Conservation (phyloP, 1,140 invertebrate genomes). For the Stegodyphus dumicola region DNA sequence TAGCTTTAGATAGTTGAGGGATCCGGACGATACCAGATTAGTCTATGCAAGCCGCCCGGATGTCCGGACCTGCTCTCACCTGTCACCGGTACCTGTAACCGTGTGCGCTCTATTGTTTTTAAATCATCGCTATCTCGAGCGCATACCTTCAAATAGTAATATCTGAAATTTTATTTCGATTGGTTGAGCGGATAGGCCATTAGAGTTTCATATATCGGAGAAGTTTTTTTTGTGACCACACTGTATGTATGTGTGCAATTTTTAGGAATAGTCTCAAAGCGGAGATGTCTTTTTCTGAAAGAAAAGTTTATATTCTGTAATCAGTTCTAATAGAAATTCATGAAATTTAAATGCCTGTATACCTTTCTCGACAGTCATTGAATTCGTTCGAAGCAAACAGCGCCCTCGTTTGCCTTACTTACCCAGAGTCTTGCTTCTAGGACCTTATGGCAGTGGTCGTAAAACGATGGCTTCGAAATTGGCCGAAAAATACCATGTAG, state of each 20-base stretch:
- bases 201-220: too few species aligned
- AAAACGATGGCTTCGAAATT: constrained; percentile 2
- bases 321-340: neutral
- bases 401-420: constrained; percentile 9
- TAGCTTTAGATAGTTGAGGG: too few species aligned
- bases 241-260: neutral
- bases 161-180: too few species aligned
- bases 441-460: constrained; percentile 28
- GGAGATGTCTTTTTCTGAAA: neutral
- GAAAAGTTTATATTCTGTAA: neutral
- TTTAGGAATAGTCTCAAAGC: neutral
- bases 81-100: too few species aligned
- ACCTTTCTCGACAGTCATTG: constrained; percentile 7
- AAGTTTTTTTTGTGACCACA: too few species aligned
- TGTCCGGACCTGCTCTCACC: too few species aligned
- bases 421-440: constrained; percentile 24
- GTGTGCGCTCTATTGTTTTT: too few species aligned
- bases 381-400: constrained; percentile 19
- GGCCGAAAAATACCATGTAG: constrained; percentile 1
- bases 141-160: too few species aligned
- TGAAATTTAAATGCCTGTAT: neutral
- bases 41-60: too few species aligned
- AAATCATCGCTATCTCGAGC: too few species aligned
- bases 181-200: too few species aligned
- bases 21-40: too few species aligned